Evolutionary conservation across 2,888 invertebrate species (phyloP), one percentile per base, ranked within the genome.

Genomic region (Amphipyra berbera): DNA sequence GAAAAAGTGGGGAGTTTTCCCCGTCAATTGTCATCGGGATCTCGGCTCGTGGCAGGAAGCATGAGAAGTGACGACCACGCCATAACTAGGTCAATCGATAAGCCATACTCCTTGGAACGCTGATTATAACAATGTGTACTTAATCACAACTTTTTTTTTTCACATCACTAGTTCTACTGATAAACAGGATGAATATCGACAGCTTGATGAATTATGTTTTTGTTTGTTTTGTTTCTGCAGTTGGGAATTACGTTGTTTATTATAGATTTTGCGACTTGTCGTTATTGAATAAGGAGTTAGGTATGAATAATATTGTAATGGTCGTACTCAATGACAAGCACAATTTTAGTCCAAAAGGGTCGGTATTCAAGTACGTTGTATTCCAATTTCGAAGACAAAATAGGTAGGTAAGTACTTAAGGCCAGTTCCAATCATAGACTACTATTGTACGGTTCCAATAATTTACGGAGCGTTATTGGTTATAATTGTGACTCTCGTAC

Each of bases 31-130:
- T 59, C 59, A 69, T 55, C 10, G 46, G 21, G 59, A 61, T 45
- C 38, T 21, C 42, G 44, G 14, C 13, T 55, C 46, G 48, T 15
- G 35, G 2, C 45, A 46, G 48, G 35, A 60, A 60, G 57, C 33
- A 55, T 61, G 62, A 47, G 21, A 60, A 63, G 55, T 69, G 58
- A 53, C 53, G 30, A 57, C 59, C 59, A 66, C 27, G 37, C 66
- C 61, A 64, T 79, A 90, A 87, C 85, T 91, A 88, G 91, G 91
- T 90, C 90, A 88, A 91, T 91, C 90, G 86, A 91, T 91, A 88
- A 72, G 62, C 72, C 73, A 85, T 82, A 82, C 38, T 81, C 77
- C 75, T 73, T 69, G 65, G 78, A 68, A 53, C 10, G 49, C 71
- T 84, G 81, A 88, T 88, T 88, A 85, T 82, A 84, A 84, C 82